Evolutionary conservation across 2,113 vertebrate species (phyloP), one percentile per base, ranked within the genome.

Genomic region (Eira barbara): DNA sequence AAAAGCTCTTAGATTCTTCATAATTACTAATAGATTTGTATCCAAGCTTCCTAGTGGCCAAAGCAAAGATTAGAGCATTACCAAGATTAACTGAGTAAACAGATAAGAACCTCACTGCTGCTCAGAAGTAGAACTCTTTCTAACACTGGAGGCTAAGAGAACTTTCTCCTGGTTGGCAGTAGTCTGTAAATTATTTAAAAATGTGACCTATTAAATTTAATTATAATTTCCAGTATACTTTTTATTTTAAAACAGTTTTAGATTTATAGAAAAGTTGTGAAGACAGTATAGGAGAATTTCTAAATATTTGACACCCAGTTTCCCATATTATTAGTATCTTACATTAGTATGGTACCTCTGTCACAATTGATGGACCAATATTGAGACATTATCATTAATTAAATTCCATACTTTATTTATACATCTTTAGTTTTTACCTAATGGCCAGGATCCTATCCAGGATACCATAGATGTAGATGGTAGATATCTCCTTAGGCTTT

Each of bases 231-330:
- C 47, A 61, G 61, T 4, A 91, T 74, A 3, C 18, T 67, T 83
- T 91, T 94, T 61, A 86, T 78, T 95, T 95, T 65, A 83, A 88
- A 78, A 69, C 23, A 83, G 59, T 92, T 96, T 67, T 88, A 67
- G 14, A 47, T 88, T 88, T 34, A 69, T 3, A 88, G 47, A 89
- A 95, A 86, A 69, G 20, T n/a, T 76, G 7, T 82, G 15, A 80
- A 63, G 55, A 82, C 25, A 57, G 6, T 65, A 79, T 4, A 91
- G n/a, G 45, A 69, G 69, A 81, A 13, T 95, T 90, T n/a, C 4
- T 8, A 65, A 55, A 39, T 91, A 47, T 36, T 3, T 34, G 27
- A n/a, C 52, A 55, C 45, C 31, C 69, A 78, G 17, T 82, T 92
- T 79, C 21, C 39, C 11, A 8, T 65, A 20, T 93, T 71, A 39